Conservation (phyloP, 1,140 invertebrate species). For the Colletes gigas region DNA sequence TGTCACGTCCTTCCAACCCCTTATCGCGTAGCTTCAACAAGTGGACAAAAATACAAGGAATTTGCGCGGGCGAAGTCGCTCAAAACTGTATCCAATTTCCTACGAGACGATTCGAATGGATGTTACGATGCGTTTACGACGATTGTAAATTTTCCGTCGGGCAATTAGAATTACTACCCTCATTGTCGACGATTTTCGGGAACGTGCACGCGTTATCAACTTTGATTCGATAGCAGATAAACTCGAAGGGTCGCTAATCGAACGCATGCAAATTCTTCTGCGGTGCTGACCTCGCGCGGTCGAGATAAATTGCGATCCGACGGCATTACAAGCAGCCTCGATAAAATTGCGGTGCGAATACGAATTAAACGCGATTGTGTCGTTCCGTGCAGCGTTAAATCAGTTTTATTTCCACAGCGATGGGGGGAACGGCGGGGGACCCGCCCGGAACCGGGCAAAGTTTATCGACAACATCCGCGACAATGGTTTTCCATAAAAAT, state of each 20-base stretch:
- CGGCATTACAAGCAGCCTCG: neutral
- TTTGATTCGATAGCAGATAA: neutral
- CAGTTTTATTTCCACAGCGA: neutral
- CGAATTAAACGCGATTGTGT: neutral
- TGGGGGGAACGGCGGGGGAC: too few relatives aligned
- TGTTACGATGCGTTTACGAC: neutral
- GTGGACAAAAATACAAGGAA: too few relatives aligned
- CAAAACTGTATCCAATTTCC: too few relatives aligned
- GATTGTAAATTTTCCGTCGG: neutral
- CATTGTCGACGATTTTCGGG: neutral
- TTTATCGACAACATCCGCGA: neutral
- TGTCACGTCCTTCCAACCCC: too few relatives aligned
- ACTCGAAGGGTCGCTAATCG: neutral
- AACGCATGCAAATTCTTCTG: neutral
- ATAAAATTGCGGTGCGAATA: neutral
- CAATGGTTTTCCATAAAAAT: slow-evolving; percentile 10
- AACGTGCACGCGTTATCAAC: neutral
- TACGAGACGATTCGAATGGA: too few relatives aligned
- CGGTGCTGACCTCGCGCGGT: neutral
- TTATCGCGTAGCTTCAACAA: too few relatives aligned
- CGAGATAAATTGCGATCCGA: neutral
- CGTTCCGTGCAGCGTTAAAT: neutral
- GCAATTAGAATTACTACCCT: neutral
- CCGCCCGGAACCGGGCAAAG: neutral
- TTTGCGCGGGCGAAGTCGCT: too few relatives aligned